Base-by-base conservation (phyloP, 2,113 vertebrate genomes). In the Perca schrenkii region DNA sequence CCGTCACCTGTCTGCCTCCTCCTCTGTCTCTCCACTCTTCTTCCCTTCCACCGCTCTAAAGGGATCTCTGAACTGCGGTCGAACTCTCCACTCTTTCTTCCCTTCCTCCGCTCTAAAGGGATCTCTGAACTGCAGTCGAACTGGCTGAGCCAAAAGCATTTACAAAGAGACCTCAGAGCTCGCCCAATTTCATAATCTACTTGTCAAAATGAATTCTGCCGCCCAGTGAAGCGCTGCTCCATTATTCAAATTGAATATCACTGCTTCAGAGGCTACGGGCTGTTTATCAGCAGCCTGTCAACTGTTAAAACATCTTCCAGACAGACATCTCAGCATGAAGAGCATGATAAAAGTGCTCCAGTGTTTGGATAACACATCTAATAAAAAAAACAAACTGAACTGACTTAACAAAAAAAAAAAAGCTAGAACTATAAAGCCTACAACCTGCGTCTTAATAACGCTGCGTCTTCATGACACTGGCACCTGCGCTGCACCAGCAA, bases 191-290 rank as follows among this genome's bases (percentile, higher is more conserved):
- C 82, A 78, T 71, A 86, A 88, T 88, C 83, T 77, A 85, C 79
- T 80, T 71, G 90, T 89, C 92, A 88, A 85, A 88, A 89, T 86
- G 80, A 92, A 88, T 90, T 79, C 80, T 65, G 77, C 75, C 43
- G 4, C 81, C 67, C 77, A 75, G 82, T 19, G 57, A 80, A 80
- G 74, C 70, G 47, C 79, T 21, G 80, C 82, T 89, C 88, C 86
- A 91, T 93, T 93, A 92, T 91, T 92, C 84, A 92, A 91, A 92
- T 86, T 83, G 85, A 92, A 85, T 86, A 84, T 88, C 77, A 78
- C 85, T 67, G 87, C 90, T 86, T 86, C 83, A 84, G 74, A 87
- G 84, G 79, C 81, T 64, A 86, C 17, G 64, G 82, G 79, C 77
- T 83, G 88, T 90, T 93, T 84, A 94, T 90, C 87, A 79, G 82